These are phyloP conservation scores for Turritopsis dohrnii DNA, from an alignment of 30 jellyfish, hydroid and myxozoan species.

Conservation along the genomic window DNA sequence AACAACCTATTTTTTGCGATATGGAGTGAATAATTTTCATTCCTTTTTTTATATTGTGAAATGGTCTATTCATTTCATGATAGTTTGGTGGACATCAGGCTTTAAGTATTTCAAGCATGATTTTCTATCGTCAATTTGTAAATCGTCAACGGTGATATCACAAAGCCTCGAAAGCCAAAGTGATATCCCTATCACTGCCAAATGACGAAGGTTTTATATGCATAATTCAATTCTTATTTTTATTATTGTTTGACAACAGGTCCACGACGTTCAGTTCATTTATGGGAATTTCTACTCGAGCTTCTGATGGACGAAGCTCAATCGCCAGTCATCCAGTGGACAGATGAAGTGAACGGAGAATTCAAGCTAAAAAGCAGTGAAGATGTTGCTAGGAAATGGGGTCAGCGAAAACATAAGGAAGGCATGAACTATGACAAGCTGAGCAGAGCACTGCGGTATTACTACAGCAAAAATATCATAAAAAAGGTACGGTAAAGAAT, in stretches of 20 bases:
- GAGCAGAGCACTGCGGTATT: slow-evolving; percentile 91
- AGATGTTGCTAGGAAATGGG: slow-evolving; percentile 97
- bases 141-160: no score
- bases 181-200: no score
- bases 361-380: slow-evolving; percentile 87
- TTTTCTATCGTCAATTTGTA: no score
- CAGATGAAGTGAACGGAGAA: slow-evolving; percentile 94
- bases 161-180: no score
- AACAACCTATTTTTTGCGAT: no score
- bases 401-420: slow-evolving; percentile 89
- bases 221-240: no score
- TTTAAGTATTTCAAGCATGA: no score
- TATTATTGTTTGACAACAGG: slow-evolving; percentile 32
- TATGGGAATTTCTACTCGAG: slow-evolving; percentile 94
- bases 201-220: not conserved
- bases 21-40: no score
- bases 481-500: slow-evolving; percentile 90
- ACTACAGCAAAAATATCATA: slow-evolving; percentile 89
- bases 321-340: slow-evolving; percentile 75
- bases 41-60: no score
- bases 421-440: slow-evolving; percentile 97
- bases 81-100: no score
- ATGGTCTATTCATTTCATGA: no score
- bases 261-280: slow-evolving; percentile 94
- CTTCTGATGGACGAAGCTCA: slow-evolving; percentile 88